Conservation (phyloP, 2,797 vertebrate genomes). For the Eulemur coronatus region DNA sequence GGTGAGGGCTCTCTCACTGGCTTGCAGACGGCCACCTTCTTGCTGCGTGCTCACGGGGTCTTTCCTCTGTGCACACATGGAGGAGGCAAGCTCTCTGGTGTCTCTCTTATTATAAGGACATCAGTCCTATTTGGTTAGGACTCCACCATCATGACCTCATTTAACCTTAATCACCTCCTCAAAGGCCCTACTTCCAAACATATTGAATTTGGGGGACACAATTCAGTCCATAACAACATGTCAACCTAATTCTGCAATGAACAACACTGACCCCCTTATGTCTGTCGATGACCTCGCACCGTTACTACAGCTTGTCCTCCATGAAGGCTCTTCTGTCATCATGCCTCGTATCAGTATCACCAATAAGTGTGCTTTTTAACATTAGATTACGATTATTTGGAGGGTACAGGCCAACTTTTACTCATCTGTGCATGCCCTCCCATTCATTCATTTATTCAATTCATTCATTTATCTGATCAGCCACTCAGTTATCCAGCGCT, state of each 20-base stretch:
- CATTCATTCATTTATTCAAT: neutral
- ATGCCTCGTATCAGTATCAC: rapidly evolving
- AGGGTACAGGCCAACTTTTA: neutral
- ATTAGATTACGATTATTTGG: neutral
- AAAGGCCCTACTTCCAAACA: neutral
- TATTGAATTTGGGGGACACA: rapidly evolving
- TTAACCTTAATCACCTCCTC: neutral
- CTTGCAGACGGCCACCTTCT: neutral
- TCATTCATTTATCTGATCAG: neutral
- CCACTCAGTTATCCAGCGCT: neutral
- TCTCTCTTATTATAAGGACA: neutral
- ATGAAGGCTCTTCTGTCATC: neutral
- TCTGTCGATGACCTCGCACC: neutral
- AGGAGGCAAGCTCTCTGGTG: neutral
- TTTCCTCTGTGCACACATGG: neutral
- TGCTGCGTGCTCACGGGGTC: neutral
- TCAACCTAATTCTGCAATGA: neutral
- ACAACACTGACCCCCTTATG: neutral
- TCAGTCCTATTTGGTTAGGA: neutral
- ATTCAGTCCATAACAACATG: neutral
- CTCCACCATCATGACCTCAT: neutral
- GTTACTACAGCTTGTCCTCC: neutral
- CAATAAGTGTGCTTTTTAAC: neutral
- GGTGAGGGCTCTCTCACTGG: neutral
- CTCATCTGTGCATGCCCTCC: neutral